A percentile compares a stretch with the other conserved stretches of the same genome.
Conservation (phyloP, 2,797 vertebrate species). For the Melanotaenia maccullochi region DNA sequence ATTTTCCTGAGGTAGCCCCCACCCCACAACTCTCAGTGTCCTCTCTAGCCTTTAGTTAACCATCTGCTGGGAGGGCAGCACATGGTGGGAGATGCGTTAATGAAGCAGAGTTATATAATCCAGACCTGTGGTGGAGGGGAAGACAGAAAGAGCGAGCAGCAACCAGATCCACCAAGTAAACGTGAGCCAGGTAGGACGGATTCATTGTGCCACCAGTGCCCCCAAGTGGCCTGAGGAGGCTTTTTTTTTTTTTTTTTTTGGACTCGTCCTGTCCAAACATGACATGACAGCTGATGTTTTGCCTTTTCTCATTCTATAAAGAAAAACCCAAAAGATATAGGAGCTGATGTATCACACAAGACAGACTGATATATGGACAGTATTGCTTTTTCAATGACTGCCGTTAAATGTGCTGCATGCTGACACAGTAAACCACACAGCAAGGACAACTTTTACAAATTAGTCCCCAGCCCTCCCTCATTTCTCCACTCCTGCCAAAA, state of each 20-base stretch:
- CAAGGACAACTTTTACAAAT: constrained; percentile 62
- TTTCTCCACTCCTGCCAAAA: constrained; percentile 60
- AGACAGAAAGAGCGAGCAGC: constrained; percentile 28
- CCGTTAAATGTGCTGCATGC: constrained; percentile 61
- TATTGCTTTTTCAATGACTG: constrained; percentile 66
- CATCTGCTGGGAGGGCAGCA: constrained; percentile 64
- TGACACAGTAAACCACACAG: constrained; percentile 70
- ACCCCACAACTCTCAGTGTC: constrained; percentile 17
- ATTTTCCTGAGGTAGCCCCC: constrained; percentile 31
- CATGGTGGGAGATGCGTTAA: constrained; percentile 61
- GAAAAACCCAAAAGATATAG: constrained; percentile 44
- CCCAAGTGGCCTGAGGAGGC: constrained; percentile 69
- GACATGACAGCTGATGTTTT: constrained; percentile 51
- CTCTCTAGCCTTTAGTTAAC: constrained; percentile 61
- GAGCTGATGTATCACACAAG: constrained; percentile 55
- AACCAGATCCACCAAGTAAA: constrained; percentile 27
- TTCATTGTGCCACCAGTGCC: constrained; percentile 76
- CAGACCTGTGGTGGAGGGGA: constrained; percentile 48
- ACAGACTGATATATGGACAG: constrained; percentile 56
- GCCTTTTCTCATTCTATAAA: constrained; percentile 57
- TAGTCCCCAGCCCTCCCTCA: constrained; percentile 42
- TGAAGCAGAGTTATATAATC: constrained; percentile 73
- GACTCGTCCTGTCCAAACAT: constrained; percentile 35
- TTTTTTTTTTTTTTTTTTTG: neutral
- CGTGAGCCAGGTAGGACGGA: constrained; percentile 8